A percentile compares a stretch with the other conserved stretches of the same genome.
Evolutionary conservation across 2,797 vertebrate genomes (phyloP).

Genomic region (Coilia nasus): DNA sequence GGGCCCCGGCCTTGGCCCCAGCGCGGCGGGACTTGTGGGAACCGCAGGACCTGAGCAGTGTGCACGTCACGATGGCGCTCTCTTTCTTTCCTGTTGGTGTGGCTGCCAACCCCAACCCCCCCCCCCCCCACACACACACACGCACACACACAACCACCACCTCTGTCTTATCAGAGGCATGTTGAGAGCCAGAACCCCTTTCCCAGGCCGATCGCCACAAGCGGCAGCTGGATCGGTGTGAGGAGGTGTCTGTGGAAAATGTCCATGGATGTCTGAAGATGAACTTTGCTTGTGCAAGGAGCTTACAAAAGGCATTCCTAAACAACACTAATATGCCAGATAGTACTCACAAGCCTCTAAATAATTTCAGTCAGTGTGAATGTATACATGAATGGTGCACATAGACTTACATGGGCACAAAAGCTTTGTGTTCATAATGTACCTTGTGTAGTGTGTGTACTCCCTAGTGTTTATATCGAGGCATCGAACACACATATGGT

Average conservation of each 20-base stretch:
- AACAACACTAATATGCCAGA: background rate
- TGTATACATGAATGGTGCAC: background rate
- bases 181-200: background rate
- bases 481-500: constrained; percentile 10
- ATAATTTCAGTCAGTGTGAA: background rate
- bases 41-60: constrained; percentile 19
- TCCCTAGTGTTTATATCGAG: background rate
- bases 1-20: constrained; percentile 32
- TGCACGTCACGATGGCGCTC: background rate
- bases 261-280: background rate
- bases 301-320: background rate
- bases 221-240: background rate
- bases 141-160: background rate
- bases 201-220: background rate
- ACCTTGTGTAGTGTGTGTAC: background rate
- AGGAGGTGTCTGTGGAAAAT: background rate
- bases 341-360: background rate
- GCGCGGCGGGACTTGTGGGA: constrained; percentile 39
- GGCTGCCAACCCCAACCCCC: background rate
- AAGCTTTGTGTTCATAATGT: no score
- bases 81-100: background rate
- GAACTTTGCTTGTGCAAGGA: background rate
- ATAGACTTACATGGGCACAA: background rate
- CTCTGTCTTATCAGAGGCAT: constrained; percentile 15
- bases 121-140: background rate